These are phyloP conservation scores for Hyposoter didymator DNA, from an alignment of 2,888 invertebrate species.

Conservation along the genomic window DNA sequence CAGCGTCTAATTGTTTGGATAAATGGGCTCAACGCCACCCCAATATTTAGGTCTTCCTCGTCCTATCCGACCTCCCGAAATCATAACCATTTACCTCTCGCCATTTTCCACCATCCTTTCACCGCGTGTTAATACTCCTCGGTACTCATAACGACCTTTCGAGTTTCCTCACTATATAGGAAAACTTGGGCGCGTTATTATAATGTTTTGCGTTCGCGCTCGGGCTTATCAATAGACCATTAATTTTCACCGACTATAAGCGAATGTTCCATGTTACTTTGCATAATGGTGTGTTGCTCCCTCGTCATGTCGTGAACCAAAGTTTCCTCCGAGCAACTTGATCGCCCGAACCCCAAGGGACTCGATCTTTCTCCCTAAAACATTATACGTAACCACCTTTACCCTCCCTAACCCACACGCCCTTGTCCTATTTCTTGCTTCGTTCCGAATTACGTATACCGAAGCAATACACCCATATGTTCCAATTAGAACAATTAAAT, in stretches of 20 bases:
- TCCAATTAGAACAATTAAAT: neutral
- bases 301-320: constrained; percentile 43
- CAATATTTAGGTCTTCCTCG: neutral
- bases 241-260: constrained; percentile 24
- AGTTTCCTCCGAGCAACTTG: constrained; percentile 19
- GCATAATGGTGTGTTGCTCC: constrained; percentile 41
- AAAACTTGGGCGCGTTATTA: constrained; percentile 52
- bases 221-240: constrained; percentile 58
- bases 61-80: neutral
- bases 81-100: neutral
- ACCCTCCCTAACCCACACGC: neutral
- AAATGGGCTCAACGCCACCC: constrained; percentile 10
- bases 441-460: neutral
- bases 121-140: constrained; percentile 26
- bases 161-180: constrained; percentile 9
- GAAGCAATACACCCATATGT: neutral
- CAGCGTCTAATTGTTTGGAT: constrained; percentile 31
- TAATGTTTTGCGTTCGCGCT: constrained; percentile 45
- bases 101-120: constrained; percentile 20
- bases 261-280: constrained; percentile 26
- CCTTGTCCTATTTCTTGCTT: neutral
- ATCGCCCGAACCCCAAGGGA: constrained; percentile 1
- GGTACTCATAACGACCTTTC: constrained; percentile 13
- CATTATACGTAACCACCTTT: neutral
- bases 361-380: constrained; percentile 7